Evolutionary conservation across 2,888 invertebrate species (phyloP).

Genomic region (Caprella mutica): DNA sequence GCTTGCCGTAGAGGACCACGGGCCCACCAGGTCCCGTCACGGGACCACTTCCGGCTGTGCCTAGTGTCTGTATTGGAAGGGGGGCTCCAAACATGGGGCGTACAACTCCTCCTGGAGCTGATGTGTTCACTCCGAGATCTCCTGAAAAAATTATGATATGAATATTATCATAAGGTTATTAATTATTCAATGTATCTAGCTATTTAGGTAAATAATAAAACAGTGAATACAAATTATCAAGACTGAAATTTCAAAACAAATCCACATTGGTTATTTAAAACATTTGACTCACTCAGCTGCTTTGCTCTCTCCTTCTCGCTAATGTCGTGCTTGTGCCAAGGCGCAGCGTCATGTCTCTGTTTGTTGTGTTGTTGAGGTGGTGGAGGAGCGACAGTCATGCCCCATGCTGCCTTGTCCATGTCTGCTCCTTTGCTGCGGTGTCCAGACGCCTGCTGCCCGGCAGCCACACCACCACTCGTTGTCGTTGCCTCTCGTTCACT

Average conservation of each 20-base stretch:
- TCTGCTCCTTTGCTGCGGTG: not conserved
- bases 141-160: too few relatives aligned
- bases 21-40: not conserved
- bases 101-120: slow-evolving; percentile 1
- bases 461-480: slow-evolving; percentile 2
- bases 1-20: slow-evolving; percentile 11
- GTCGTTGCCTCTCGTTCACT: too few relatives aligned
- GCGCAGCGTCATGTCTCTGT: slow-evolving; percentile 33
- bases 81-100: not conserved
- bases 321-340: slow-evolving; percentile 34
- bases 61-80: too few relatives aligned
- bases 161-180: too few relatives aligned
- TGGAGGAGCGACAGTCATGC: slow-evolving; percentile 33
- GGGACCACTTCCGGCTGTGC: not conserved
- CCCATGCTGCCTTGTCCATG: slow-evolving; percentile 34
- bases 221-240: too few relatives aligned
- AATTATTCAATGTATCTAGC: too few relatives aligned
- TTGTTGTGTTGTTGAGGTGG: slow-evolving; percentile 25
- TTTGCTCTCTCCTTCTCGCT: slow-evolving; percentile 34
- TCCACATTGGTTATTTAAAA: too few relatives aligned
- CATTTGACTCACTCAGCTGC: slow-evolving; percentile 28
- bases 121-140: too few relatives aligned
- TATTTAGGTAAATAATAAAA: too few relatives aligned
- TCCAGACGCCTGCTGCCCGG: not conserved
- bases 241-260: too few relatives aligned